Evolutionary conservation across 1,140 invertebrate genomes (phyloP).

Genomic region (Caenorhabditis latens): DNA sequence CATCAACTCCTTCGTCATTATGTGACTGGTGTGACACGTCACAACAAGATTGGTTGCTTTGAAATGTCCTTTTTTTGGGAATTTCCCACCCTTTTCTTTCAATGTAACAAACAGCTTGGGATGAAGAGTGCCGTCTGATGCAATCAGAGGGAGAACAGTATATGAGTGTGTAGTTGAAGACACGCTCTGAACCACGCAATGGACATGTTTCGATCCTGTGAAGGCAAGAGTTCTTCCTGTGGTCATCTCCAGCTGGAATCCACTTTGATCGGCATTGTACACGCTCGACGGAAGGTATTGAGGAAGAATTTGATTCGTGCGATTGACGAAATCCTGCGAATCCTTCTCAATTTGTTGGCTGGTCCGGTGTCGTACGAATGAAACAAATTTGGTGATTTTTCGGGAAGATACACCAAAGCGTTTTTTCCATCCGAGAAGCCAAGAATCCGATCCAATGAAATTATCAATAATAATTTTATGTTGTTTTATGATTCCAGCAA

Average conservation of each 20-base stretch:
- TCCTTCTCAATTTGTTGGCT: neutral
- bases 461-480: neutral
- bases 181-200: neutral
- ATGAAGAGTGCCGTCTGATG: neutral
- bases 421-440: neutral
- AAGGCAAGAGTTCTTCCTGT: neutral
- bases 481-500: neutral
- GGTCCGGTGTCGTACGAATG: neutral
- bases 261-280: neutral
- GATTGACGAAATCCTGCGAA: neutral
- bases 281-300: neutral
- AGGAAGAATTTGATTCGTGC: neutral
- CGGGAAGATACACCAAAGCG: neutral
- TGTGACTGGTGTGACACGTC: neutral
- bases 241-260: neutral
- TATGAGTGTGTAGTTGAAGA: conserved; percentile 2
- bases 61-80: neutral
- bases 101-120: neutral
- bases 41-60: neutral
- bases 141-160: neutral
- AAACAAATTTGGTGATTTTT: neutral
- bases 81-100: neutral
- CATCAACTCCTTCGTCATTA: neutral
- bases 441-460: neutral
- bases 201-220: neutral